These are phyloP conservation scores for Tinea semifulvella DNA, from an alignment of 2,888 invertebrate species.

Conservation along the genomic window DNA sequence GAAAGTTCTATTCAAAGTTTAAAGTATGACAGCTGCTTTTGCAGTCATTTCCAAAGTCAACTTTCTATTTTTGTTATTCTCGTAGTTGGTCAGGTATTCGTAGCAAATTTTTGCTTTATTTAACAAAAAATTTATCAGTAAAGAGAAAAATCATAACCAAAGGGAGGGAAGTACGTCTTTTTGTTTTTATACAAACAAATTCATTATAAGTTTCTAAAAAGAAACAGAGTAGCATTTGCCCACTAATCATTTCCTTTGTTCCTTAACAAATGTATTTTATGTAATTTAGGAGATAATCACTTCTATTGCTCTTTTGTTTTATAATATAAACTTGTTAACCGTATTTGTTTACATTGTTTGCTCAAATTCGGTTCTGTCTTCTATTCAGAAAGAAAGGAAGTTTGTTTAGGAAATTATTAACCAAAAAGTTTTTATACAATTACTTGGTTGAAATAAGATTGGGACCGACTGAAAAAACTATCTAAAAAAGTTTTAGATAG, in stretches of 20 bases:
- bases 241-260: conserved; percentile 4
- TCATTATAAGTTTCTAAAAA: too few relatives aligned
- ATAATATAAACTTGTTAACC: conserved; percentile 1
- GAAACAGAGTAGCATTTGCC: too few relatives aligned
- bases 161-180: too few relatives aligned
- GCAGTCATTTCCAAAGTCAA: too few relatives aligned
- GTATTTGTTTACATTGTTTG: conserved; percentile 10
- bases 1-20: not conserved
- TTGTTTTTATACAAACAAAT: too few relatives aligned
- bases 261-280: conserved; percentile 5
- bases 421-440: not conserved
- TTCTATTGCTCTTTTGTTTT: conserved; percentile 18
- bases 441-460: not conserved
- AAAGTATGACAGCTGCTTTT: not conserved
- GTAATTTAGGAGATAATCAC: conserved; percentile 24
- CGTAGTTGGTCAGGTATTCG: too few relatives aligned
- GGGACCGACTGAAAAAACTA: not conserved
- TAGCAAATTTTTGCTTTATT: too few relatives aligned
- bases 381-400: too few relatives aligned
- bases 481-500: not conserved
- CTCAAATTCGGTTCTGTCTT: conserved; percentile 1
- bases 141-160: too few relatives aligned
- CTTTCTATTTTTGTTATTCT: too few relatives aligned
- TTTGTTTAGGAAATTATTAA: not conserved
- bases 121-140: too few relatives aligned